Evolutionary conservation across 2,113 vertebrate species (phyloP), one percentile per base, ranked within the genome.

Genomic region (Murina feae): DNA sequence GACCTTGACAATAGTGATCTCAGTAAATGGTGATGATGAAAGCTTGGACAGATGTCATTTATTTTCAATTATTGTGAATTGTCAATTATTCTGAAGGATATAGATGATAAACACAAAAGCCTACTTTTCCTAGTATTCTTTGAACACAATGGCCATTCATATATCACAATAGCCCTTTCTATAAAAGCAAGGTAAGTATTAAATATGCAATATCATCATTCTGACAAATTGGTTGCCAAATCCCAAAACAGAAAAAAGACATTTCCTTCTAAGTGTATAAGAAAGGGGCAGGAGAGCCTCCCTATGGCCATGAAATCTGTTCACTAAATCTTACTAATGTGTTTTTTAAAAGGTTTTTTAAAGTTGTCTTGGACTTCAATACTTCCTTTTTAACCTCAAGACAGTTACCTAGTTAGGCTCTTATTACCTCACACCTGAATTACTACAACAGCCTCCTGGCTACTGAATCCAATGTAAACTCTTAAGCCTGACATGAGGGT

Each of bases 21-120:
- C 71, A 88, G 79, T 39, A 83, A 35, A 66, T n/a, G 16, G 53
- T 49, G 71, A 84, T 49, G 37, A 72, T n/a, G 35, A 47, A 81
- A 86, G 86, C 71, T 65, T 80, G 37, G 47, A 78, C 12, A 91
- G 69, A 74, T 49, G 44, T 75, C 72, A 74, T 18, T 47, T 75
- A 47, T 30, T 75, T 25, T 75, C 71, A 44, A 74, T 74, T 44
- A 74, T 47, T 30, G 28, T 74, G 71, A 47, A 75, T 49, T 49
- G 89, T 68, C 84, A 85, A 58, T 94, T 94, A 91, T 85, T 91
- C 72, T 80, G 21, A 60, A 79, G 84, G 4, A 9, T 84, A 85
- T 3, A 83, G 72, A 78, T 21, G 28, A 90, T 68, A 88, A 91
- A 88, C 55, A 88, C 49, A 96, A 88, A 84, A 88, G 53, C 12